phyloP scores from a whole-genome alignment of 2,113 vertebrate species.

The Cinclus cinclus region DNA sequence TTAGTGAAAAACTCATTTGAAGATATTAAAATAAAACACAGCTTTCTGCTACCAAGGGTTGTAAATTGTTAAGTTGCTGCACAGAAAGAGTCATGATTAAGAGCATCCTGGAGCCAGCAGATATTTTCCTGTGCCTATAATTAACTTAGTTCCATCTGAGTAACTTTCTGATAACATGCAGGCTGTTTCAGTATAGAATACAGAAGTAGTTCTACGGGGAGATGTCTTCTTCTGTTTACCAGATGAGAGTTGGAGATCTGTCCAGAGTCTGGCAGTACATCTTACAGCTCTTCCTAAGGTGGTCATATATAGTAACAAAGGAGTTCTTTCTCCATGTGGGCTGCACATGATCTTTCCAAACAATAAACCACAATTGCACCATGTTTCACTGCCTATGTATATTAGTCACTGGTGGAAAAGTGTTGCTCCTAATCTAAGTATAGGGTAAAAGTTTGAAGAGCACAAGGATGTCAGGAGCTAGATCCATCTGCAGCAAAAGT shows the following conservation, averaged over 20 bases:
- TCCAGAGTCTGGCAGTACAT: background rate
- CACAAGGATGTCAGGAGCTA: background rate
- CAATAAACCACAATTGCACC: background rate
- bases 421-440: background rate
- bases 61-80: background rate
- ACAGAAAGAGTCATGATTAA: background rate
- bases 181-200: background rate
- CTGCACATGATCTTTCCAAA: background rate
- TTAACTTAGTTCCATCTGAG: background rate
- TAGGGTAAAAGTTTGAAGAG: background rate
- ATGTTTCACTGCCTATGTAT: background rate
- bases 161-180: background rate
- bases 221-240: background rate
- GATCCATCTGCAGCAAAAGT: background rate
- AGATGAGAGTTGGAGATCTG: background rate
- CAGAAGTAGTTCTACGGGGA: background rate
- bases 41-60: background rate
- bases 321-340: background rate
- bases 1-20: background rate
- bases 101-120: background rate
- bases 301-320: background rate
- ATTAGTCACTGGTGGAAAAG: background rate
- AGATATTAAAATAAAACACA: background rate
- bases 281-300: background rate
- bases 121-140: conserved; percentile 6